Base-by-base conservation (phyloP, 2,888 invertebrate genomes). In the Rhagonycha lutea region DNA sequence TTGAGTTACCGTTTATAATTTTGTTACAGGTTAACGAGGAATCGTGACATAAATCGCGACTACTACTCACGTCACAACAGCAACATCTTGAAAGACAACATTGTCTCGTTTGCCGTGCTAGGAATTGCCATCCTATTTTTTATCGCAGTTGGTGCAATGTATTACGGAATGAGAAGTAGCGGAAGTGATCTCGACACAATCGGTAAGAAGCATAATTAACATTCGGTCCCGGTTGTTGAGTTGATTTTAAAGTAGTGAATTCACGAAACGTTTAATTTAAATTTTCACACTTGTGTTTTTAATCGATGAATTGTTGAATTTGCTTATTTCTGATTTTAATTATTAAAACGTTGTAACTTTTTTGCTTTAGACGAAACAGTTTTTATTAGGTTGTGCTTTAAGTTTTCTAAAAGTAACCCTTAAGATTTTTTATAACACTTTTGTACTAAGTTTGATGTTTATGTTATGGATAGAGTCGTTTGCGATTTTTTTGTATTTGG, bases 131-230 rank as follows among this genome's bases (percentile, higher is more conserved):
- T 91, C 74, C 88, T 92, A 85, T 94, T 94, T 88, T 92, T 94
- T 89, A 88, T 92, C 84, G 88, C 91, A 81, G 89, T 94, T 83
- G 91, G 91, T 81, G 90, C 93, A 82, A 89, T 92, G 88, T 94
- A 94, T 86, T 89, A 93, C 86, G 92, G 92, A 81, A 92, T 92
- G 87, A 90, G 89, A 84, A 90, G 90, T 75, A 91, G 91, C 80
- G 90, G 90, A 62, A 89, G 90, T 8, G 89, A 89, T 28, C 89
- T 89, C 76, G 91, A 89, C 82, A 89, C 89, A 85, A 89, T 89
- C 84, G 91, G 88, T 88, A 92, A 87, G 86, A 82, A 65, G 73
- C 14, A 61, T 62, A 47, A 60, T 29, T 65, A 65, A 63, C 47
- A 47, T 47, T 4, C 47, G n/a, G 5, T 47, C n/a, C 5, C 47